Conservation (phyloP, 2,113 vertebrate genomes). For the Dinomys branickii region DNA sequence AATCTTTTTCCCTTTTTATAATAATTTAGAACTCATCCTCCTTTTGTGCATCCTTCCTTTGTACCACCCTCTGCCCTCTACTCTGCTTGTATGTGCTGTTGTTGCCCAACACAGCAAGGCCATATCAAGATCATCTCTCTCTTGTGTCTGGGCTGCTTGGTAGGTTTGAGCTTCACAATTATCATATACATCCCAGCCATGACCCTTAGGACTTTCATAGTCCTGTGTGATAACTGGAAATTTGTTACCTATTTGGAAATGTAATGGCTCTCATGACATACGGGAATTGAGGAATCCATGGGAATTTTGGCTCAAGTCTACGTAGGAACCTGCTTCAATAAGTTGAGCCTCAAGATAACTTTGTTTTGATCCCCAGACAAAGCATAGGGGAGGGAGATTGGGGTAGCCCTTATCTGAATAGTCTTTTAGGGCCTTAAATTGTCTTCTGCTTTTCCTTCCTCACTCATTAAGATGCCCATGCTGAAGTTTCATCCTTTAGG, state of each 20-base stretch:
- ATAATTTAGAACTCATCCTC: background rate
- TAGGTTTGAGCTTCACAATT: background rate
- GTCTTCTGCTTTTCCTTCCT: background rate
- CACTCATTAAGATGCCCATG: background rate
- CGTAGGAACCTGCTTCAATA: background rate
- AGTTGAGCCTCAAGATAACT: background rate
- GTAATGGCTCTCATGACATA: too few relatives aligned
- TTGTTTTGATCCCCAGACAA: background rate
- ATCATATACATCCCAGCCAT: background rate
- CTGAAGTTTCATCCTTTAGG: background rate
- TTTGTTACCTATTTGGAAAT: background rate
- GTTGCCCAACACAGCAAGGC: background rate
- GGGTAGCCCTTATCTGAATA: fast-evolving
- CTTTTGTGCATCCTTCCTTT: background rate
- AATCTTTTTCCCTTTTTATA: background rate
- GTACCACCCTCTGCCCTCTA: background rate
- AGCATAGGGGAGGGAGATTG: background rate
- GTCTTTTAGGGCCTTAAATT: background rate
- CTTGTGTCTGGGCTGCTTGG: background rate
- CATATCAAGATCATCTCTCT: background rate
- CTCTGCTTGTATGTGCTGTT: background rate
- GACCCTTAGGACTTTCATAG: too few relatives aligned
- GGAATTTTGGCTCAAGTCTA: background rate
- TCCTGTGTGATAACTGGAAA: background rate
- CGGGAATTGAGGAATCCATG: background rate